Evolutionary conservation across 1,140 invertebrate genomes (phyloP).

Genomic region (Asobara japonica): DNA sequence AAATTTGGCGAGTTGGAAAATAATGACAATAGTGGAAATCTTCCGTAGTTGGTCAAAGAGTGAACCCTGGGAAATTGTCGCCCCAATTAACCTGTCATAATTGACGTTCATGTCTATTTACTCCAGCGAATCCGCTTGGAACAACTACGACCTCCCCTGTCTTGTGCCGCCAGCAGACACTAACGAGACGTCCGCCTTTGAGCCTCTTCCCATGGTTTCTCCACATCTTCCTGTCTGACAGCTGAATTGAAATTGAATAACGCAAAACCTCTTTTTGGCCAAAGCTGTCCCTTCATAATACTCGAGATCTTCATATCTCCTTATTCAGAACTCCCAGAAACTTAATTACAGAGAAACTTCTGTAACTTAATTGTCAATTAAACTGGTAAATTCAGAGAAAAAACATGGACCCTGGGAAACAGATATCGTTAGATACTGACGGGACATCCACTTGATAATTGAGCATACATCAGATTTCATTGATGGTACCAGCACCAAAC

Average conservation of each 20-base stretch:
- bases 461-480: too few species aligned
- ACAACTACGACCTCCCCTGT: neutral
- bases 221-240: slow-evolving; percentile 40
- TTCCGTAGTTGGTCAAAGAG: neutral
- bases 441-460: too few species aligned
- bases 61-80: too few species aligned
- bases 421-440: too few species aligned
- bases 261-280: neutral
- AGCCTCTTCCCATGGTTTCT: slow-evolving; percentile 39
- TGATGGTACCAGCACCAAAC: too few species aligned
- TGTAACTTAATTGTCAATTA: too few species aligned
- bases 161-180: slow-evolving; percentile 36
- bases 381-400: too few species aligned
- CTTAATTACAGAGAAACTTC: too few species aligned
- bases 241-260: slow-evolving; percentile 16
- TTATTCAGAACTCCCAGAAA: neutral
- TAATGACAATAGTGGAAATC: neutral
- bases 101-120: slow-evolving; percentile 23
- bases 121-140: neutral
- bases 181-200: slow-evolving; percentile 44
- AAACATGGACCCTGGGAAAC: too few species aligned
- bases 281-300: neutral
- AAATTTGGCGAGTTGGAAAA: neutral
- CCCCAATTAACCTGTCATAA: slow-evolving; percentile 5
- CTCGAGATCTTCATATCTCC: neutral